Evolutionary conservation across 2,888 invertebrate species (phyloP).

Genomic region (Augochlorella aurata): DNA sequence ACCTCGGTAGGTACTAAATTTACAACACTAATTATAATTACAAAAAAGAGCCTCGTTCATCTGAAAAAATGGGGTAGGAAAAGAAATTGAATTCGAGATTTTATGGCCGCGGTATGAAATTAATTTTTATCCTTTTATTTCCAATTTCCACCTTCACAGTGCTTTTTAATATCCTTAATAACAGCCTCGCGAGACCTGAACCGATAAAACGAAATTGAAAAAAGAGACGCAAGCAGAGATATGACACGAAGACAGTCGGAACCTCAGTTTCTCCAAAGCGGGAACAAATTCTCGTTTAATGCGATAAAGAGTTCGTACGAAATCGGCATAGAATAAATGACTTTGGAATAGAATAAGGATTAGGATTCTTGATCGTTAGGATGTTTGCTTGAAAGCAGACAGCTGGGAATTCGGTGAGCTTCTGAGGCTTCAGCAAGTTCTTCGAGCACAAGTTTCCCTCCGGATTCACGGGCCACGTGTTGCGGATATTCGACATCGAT

Average conservation of each 20-base stretch:
- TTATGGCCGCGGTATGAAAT: background rate
- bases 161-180: background rate
- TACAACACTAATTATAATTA: too few relatives aligned
- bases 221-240: background rate
- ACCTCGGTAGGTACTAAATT: too few relatives aligned
- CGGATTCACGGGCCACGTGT: conserved; percentile 68
- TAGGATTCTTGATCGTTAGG: background rate
- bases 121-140: background rate
- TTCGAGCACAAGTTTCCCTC: conserved; percentile 63
- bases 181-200: background rate
- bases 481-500: conserved; percentile 66
- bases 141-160: background rate
- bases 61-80: too few relatives aligned
- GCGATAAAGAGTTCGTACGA: background rate
- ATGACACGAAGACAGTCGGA: background rate
- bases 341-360: background rate
- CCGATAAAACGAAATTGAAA: background rate
- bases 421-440: conserved; percentile 61
- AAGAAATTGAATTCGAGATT: background rate
- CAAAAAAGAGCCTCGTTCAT: too few relatives aligned
- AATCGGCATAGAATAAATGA: background rate
- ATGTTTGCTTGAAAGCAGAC: conserved; percentile 39
- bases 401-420: conserved; percentile 52
- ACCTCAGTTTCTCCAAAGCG: background rate
- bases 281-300: background rate